A percentile compares a stretch with the other conserved stretches of the same genome.
phyloP scores from a whole-genome alignment of 2,888 invertebrate species.

The Chrysodeixis includens region DNA sequence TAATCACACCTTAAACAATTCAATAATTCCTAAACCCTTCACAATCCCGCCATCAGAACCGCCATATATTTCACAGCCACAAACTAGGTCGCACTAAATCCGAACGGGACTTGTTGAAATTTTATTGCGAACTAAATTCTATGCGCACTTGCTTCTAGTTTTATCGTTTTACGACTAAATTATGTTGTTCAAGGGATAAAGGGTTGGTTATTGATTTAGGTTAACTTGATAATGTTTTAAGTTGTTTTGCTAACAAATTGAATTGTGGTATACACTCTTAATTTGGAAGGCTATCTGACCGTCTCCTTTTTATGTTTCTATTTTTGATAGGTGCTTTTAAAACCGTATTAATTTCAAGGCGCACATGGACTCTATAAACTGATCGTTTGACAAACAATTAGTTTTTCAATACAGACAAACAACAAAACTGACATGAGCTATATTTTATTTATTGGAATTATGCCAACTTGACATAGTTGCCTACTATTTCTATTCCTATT shows the following conservation, averaged over 20 bases:
- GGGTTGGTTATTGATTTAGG: conserved; percentile 24
- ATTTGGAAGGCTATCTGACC: too few relatives aligned
- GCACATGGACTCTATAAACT: too few relatives aligned
- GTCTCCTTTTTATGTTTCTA: too few relatives aligned
- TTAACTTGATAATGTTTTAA: not conserved
- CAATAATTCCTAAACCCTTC: not conserved
- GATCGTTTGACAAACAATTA: too few relatives aligned
- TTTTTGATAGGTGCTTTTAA: too few relatives aligned
- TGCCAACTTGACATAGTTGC: too few relatives aligned
- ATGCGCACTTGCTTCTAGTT: conserved; percentile 31
- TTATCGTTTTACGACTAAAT: conserved; percentile 30
- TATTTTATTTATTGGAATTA: too few relatives aligned
- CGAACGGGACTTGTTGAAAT: conserved; percentile 25
- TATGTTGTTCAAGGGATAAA: conserved; percentile 21
- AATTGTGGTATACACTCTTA: too few relatives aligned
- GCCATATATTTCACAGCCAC: conserved; percentile 33
- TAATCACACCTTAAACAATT: not conserved
- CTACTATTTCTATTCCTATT: too few relatives aligned
- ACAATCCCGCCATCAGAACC: conserved; percentile 3
- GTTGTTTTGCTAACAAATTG: not conserved
- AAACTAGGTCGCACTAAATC: conserved; percentile 30
- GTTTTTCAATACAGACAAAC: too few relatives aligned
- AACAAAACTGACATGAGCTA: too few relatives aligned
- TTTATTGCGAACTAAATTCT: conserved; percentile 35
- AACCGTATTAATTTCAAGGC: too few relatives aligned